These are phyloP conservation scores for Aplocera efformata DNA, from an alignment of 2,888 invertebrate genomes.

Conservation along the genomic window DNA sequence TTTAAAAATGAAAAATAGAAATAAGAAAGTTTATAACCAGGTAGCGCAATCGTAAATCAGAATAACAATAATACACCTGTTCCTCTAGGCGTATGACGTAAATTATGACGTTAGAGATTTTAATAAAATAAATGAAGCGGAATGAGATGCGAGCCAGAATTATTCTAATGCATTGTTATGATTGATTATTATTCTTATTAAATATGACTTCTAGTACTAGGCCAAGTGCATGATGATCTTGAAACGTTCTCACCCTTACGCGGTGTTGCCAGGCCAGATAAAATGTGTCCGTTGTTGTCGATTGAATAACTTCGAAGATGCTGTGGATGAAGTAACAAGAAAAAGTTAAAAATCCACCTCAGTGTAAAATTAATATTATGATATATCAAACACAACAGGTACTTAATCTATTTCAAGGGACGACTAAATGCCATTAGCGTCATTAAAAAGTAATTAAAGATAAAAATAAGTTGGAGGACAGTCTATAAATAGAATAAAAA, in stretches of 20 bases:
- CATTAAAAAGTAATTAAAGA: conserved; percentile 30
- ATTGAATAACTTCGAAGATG: neutral
- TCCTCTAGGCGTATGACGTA: conserved; percentile 24
- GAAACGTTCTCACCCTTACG: conserved; percentile 63
- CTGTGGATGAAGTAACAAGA: too few relatives aligned
- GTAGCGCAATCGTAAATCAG: conserved; percentile 4
- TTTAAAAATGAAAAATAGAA: conserved; percentile 17
- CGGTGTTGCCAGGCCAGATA: conserved; percentile 50
- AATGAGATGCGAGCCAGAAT: conserved; percentile 38
- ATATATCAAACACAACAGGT: too few relatives aligned
- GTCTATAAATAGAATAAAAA: conserved; percentile 40
- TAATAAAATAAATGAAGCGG: conserved; percentile 45
- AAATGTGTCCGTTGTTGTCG: conserved; percentile 12
- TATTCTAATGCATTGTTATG: conserved; percentile 50
- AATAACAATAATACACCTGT: conserved; percentile 38
- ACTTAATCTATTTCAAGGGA: neutral
- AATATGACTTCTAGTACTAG: conserved; percentile 61
- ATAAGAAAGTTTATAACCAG: conserved; percentile 6
- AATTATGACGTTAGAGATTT: conserved; percentile 38
- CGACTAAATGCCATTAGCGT: neutral
- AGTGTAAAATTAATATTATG: too few relatives aligned
- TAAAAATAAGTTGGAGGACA: conserved; percentile 46
- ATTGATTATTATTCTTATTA: conserved; percentile 63
- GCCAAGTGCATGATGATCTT: conserved; percentile 66
- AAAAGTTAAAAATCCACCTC: too few relatives aligned